Base-by-base conservation (phyloP, 2,797 vertebrate species). In the Characodon lateralis region DNA sequence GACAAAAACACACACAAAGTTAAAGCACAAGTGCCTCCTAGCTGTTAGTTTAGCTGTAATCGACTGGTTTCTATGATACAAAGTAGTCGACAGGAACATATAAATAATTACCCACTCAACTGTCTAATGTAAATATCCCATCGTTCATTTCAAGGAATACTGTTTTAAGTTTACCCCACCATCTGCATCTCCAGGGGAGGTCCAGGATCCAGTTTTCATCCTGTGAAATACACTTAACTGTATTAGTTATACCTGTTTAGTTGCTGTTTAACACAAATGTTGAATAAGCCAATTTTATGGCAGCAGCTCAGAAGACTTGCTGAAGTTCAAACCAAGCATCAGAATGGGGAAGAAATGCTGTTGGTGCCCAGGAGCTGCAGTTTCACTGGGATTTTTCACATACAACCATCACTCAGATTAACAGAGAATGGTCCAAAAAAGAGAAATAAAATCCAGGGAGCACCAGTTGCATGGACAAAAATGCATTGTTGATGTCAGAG, bases 1-100 rank as follows among this genome's bases (percentile, higher is more conserved):
- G 83, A 90, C 84, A 84, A 79, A 87, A 90, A 88, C 87, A 88
- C 80, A 83, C 83, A 72, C 71, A 69, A 7, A 73, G 80, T 59
- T 39, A 59, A 79, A 70, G 71, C 24, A 75, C 41, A 73, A 59
- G 28, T 83, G 80, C 80, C 70, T 84, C 71, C 85, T 51, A 76
- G 77, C 82, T 79, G 53, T 76, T 89, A 6, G 14, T 77, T 81
- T 59, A 75, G 7, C 73, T 43, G 65, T 81, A 82, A 88, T 84
- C 82, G 87, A 89, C 88, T 77, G 39, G 71, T 85, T 85, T 84
- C 53, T 86, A 51, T 76, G 65, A 83, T 73, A 73, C 65, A 51
- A 56, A 81, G 51, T 61, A 50, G 73, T 72, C 74, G 76, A 78
- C 41, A 77, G 71, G 74, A 68, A 82, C 46, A 68, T 53, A 51